Base-by-base conservation (phyloP, 2,797 vertebrate genomes). In the Scarus forsteni region DNA sequence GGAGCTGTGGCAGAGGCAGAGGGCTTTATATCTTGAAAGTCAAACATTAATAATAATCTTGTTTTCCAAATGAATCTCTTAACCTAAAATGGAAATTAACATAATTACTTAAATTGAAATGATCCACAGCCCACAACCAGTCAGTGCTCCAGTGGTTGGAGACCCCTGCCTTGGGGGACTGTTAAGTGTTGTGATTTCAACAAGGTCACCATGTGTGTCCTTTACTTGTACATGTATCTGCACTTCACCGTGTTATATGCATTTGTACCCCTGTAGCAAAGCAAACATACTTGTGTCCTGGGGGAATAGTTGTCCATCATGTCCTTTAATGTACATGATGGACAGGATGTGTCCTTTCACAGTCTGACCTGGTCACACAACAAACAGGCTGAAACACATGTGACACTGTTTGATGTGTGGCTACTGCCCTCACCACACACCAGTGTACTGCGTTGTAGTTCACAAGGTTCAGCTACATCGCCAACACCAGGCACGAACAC, bases 191-290 rank as follows among this genome's bases (percentile, higher is more conserved):
- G 10, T 48, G 18, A 63, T 59, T 40, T 13, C 1, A 1, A 16
- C 42, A 5, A 65, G 65, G 66, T 70, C 69, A 52, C 35, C 45
- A 14, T 55, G 58, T 45, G 66, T 71, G 65, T 39, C 50, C 55
- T 69, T 84, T 59, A 67, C 51, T 57, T 60, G 50, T 64, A 87
- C 84, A 80, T 34, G 76, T 46, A 75, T 86, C 73, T 87, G 75
- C 86, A 86, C 81, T 91, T 81, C 18, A 15, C 65, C 12, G 59
- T 5, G 55, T 46, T 68, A 19, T 38, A 39, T 55, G 65, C 59
- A 50, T 85, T 80, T 84, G 73, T 70, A 39, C 44, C 43, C 58
- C 34, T 14, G 27, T 51, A 19, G 63, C 50, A 48, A 75, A 52
- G 46, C 9, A 67, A 75, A 73, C 73, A 51, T 18, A 49, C 42